Conservation (phyloP, 1,140 invertebrate genomes). For the Lordiphosa stackelbergi region DNA sequence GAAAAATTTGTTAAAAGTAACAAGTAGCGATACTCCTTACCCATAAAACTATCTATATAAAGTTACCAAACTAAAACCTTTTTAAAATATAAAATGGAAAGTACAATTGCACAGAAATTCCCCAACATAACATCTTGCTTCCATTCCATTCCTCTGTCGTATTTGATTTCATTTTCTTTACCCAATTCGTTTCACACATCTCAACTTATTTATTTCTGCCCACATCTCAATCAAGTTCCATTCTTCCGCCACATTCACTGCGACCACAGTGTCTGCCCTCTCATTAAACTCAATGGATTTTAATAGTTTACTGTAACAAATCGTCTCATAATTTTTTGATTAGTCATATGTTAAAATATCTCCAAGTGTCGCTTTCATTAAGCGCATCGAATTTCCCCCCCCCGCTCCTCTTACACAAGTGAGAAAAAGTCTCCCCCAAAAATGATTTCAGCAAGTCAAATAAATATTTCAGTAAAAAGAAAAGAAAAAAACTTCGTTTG, state of each 20-base stretch:
- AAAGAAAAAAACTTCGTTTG: conserved; percentile 28
- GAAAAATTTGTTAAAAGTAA: too few species aligned
- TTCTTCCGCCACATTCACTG: conserved; percentile 15
- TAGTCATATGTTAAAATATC: conserved; percentile 44
- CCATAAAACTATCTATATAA: too few species aligned
- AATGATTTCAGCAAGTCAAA: conserved; percentile 10
- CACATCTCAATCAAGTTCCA: conserved; percentile 57
- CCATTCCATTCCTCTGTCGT: background rate
- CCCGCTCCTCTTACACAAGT: conserved; percentile 1
- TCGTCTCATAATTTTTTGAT: conserved; percentile 65
- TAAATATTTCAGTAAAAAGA: conserved; percentile 42
- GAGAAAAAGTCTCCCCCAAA: conserved; percentile 10
- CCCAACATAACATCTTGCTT: background rate
- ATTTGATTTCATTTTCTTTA: background rate
- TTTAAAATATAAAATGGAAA: background rate
- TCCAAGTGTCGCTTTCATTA: conserved; percentile 65
- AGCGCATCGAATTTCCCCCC: conserved; percentile 58
- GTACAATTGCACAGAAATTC: background rate
- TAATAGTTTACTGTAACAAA: conserved; percentile 53
- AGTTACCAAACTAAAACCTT: too few species aligned
- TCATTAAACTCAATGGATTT: conserved; percentile 30
- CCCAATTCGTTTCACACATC: conserved; percentile 8
- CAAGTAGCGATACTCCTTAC: too few species aligned
- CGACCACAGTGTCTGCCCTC: conserved; percentile 3
- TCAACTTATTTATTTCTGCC: conserved; percentile 28